phyloP scores from a whole-genome alignment of 1,140 invertebrate species.

The Paraescarpia echinospica region DNA sequence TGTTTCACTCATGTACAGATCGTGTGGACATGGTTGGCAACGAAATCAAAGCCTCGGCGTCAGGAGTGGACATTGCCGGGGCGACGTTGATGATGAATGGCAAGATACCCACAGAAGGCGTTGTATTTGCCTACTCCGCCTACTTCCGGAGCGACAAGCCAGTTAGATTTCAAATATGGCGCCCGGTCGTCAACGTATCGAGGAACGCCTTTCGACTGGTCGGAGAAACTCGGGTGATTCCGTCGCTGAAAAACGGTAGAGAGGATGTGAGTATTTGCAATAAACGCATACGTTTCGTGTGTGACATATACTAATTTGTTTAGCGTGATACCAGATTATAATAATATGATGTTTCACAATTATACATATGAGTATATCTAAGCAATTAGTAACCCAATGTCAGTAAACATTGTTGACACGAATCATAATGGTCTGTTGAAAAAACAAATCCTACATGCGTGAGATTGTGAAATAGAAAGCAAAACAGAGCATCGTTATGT shows the following conservation, averaged over 20 bases:
- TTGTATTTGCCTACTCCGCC: slow-evolving; percentile 23
- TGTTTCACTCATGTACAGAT: neutral
- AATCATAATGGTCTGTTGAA: neutral
- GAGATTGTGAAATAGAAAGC: no score
- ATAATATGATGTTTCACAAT: neutral
- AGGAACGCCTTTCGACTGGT: neutral
- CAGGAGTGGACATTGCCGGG: slow-evolving; percentile 12
- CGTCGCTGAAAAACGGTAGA: neutral
- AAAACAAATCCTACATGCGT: no score
- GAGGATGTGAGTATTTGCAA: slow-evolving; percentile 23
- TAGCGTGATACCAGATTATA: neutral
- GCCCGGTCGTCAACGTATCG: neutral
- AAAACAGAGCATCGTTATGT: no score
- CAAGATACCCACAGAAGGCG: neutral
- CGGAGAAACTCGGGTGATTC: neutral
- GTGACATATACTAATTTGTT: neutral
- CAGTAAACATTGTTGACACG: neutral
- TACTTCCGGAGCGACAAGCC: slow-evolving; percentile 6
- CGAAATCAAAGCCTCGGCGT: slow-evolving; percentile 16
- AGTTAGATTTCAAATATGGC: slow-evolving; percentile 24
- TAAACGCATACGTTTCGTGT: neutral
- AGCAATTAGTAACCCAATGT: neutral
- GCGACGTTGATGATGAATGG: slow-evolving; percentile 13
- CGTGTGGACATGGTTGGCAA: slow-evolving; percentile 1
- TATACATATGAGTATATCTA: neutral